These are phyloP conservation scores for Sinotaia quadrata DNA, from an alignment of 2,888 invertebrate species.

Conservation along the genomic window DNA sequence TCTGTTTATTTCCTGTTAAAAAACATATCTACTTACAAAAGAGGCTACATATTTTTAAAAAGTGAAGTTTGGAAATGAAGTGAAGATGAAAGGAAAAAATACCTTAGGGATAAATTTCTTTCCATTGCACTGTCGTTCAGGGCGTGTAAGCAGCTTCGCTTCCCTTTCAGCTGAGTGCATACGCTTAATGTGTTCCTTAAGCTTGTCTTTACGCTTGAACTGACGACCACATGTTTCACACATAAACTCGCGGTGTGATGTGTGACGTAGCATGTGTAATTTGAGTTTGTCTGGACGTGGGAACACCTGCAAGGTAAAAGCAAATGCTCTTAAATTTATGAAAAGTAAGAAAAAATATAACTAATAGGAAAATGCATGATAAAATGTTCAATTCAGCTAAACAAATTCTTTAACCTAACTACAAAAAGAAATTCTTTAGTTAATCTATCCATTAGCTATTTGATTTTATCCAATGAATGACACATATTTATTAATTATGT, in stretches of 20 bases:
- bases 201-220: conserved; percentile 80
- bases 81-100: background rate
- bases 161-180: conserved; percentile 77
- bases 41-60: too few relatives aligned
- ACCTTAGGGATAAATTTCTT: conserved; percentile 77
- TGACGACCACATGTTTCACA: conserved; percentile 85
- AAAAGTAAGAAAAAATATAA: background rate
- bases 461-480: too few relatives aligned
- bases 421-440: too few relatives aligned
- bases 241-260: conserved; percentile 80
- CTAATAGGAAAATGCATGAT: background rate
- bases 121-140: conserved; percentile 37
- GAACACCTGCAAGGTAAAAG: conserved; percentile 73
- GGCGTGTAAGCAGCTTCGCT: conserved; percentile 45
- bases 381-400: too few relatives aligned
- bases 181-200: conserved; percentile 82
- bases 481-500: too few relatives aligned
- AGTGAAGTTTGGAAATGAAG: background rate
- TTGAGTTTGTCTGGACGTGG: conserved; percentile 81
- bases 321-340: background rate
- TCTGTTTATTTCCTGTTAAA: too few relatives aligned
- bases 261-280: conserved; percentile 81
- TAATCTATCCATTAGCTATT: too few relatives aligned
- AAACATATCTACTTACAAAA: too few relatives aligned
- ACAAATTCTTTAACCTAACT: too few relatives aligned